Percentiles rank a stretch among this genome's conserved stretches.
Evolutionary conservation across 1,140 invertebrate genomes (phyloP).

Genomic region (Drosophila subobscura): DNA sequence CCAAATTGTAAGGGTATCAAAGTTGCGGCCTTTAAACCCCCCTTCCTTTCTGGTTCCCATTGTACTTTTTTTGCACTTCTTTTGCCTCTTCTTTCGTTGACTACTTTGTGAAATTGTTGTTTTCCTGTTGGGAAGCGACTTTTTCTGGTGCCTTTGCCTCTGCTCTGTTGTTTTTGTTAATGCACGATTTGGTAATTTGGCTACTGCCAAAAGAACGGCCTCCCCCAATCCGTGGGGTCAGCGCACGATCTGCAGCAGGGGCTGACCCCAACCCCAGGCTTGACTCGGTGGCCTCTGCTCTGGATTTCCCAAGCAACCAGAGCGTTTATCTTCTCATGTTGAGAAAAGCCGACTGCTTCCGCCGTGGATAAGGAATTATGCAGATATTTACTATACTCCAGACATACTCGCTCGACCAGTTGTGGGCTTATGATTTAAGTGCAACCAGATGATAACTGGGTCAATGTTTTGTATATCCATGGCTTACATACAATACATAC

Average conservation of each 20-base stretch:
- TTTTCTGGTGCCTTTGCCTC: too few species aligned
- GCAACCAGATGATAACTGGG: conserved; percentile 42
- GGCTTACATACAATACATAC: neutral
- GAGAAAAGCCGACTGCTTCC: conserved; percentile 38
- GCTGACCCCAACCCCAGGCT: conserved; percentile 35
- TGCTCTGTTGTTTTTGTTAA: conserved; percentile 33
- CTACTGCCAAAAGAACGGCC: conserved; percentile 52
- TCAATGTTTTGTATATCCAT: conserved; percentile 40
- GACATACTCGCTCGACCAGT: conserved; percentile 47
- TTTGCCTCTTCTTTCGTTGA: conserved; percentile 20
- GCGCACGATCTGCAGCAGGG: conserved; percentile 62
- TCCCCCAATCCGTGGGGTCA: conserved; percentile 39
- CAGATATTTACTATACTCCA: neutral
- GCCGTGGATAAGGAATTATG: conserved; percentile 17
- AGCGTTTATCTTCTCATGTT: conserved; percentile 19
- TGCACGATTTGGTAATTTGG: conserved; percentile 74
- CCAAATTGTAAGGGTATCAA: too few species aligned
- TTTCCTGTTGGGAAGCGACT: conserved; percentile 47
- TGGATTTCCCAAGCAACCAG: conserved; percentile 43
- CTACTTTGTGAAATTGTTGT: conserved; percentile 67
- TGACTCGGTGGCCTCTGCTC: conserved; percentile 23
- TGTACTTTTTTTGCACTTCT: conserved; percentile 16
- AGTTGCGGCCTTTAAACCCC: too few species aligned
- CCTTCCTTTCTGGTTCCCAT: neutral
- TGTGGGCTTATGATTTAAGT: conserved; percentile 53